phyloP scores from a whole-genome alignment of 2,888 invertebrate species.

The Onchidella celtica region DNA sequence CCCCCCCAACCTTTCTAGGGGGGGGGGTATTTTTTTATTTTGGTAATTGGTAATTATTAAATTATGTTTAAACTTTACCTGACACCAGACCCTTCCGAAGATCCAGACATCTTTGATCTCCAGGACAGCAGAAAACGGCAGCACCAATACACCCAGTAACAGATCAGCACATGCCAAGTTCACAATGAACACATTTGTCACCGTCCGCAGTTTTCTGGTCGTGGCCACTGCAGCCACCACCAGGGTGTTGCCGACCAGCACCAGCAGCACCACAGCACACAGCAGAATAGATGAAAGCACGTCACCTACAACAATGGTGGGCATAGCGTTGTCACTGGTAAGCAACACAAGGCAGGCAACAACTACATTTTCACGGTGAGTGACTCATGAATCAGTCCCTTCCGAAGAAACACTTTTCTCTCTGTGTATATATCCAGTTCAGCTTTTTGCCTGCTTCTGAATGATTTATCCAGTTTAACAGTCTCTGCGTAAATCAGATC shows the following conservation, averaged over 20 bases:
- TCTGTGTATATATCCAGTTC: too few relatives aligned
- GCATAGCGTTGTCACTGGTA: too few relatives aligned
- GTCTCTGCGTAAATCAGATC: too few relatives aligned
- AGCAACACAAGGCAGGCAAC: too few relatives aligned
- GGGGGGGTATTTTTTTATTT: too few relatives aligned
- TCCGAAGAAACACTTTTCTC: too few relatives aligned
- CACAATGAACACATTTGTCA: slow-evolving; percentile 98
- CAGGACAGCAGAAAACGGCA: slow-evolving; percentile 97
- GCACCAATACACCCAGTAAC: slow-evolving; percentile 95
- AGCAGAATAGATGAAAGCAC: slow-evolving; percentile 58
- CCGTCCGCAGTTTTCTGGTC: slow-evolving; percentile 91
- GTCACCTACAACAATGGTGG: neutral
- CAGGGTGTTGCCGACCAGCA: slow-evolving; percentile 94
- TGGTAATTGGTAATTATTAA: too few relatives aligned
- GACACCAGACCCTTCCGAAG: slow-evolving; percentile 97
- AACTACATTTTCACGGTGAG: too few relatives aligned
- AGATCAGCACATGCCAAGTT: slow-evolving; percentile 97
- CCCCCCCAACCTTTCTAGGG: too few relatives aligned
- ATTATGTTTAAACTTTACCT: slow-evolving; percentile 78
- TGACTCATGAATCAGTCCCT: too few relatives aligned
- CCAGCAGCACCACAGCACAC: slow-evolving; percentile 89
- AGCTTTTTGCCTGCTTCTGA: too few relatives aligned
- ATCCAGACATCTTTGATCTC: slow-evolving; percentile 90
- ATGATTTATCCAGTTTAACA: too few relatives aligned
- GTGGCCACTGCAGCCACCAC: slow-evolving; percentile 96